phyloP scores from a whole-genome alignment of 1,140 invertebrate species.

The Bombyx mori region ASM3026992v2 NC_085113.1:4457001-4457500 shows the following conservation, averaged over 20 bases:
- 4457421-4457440: slow-evolving; percentile 28
- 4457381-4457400: slow-evolving; percentile 21
- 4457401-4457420: slow-evolving; percentile 23
- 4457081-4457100: slow-evolving; percentile 22
- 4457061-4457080: slow-evolving; percentile 19
- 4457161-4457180: not conserved
- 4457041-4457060: slow-evolving; percentile 22
- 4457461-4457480: slow-evolving; percentile 15
- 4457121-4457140: slow-evolving; percentile 7
- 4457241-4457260: no score
- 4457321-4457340: slow-evolving; percentile 1
- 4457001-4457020: slow-evolving; percentile 31
- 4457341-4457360: slow-evolving; percentile 7
- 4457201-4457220: no score
- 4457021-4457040: slow-evolving; percentile 10
- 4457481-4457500: slow-evolving; percentile 32
- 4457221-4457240: no score
- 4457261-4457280: not conserved
- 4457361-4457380: slow-evolving; percentile 9
- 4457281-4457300: not conserved
- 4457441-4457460: slow-evolving; percentile 38
- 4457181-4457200: no score
- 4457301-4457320: not conserved
- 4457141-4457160: not conserved
- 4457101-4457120: slow-evolving; percentile 12